Evolutionary conservation across 2,888 invertebrate genomes (phyloP), one percentile per base, ranked within the genome.

Genomic region (Halocaridina rubra): DNA sequence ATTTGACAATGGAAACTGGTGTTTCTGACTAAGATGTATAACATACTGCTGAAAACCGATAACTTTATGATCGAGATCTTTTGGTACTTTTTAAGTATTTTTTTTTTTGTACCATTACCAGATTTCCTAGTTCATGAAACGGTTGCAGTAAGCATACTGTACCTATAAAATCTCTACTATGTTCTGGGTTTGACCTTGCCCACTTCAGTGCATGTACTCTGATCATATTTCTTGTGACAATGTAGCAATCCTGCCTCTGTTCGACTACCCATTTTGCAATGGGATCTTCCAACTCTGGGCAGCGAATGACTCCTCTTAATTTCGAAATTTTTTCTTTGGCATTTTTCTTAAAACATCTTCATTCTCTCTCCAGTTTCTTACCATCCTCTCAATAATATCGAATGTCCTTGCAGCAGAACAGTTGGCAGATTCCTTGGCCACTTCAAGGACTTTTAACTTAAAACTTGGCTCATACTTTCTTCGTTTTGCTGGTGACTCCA

Each of bases 1-100:
- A 22, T 75, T 16, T 33, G 69, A 29, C 29, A 80, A 46, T 72
- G 46, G 32, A 72, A 53, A 80, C 8, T 80, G 27, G 46, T 80
- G 64, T 33, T 46, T 29, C 19, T 78, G 78, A n/a, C 64, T 29
- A 8, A 22, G 24, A 32, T 27, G 10, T 22, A 74, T 76, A 24
- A 76, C 8, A 8, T 8, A 39, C 8, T 39, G 39, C 39, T 39
- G 39, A 39, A 39, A 39, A 39, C 39, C 7, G 7, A 71, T 71
- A 71, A 13, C 75, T 75, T 30, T 53, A 61, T 61, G n/a, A 22
- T 61, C 61, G n/a, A 61, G 61, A 22, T 61, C 61, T 19, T 61
- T 22, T 13, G 61, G 10, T 61, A 10, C 10, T 22, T 61, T 39
- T 13, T 8, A 13, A 39, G 39, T 13, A 39, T 8, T 39, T 39